Percentiles rank a stretch among this genome's conserved stretches.
These are phyloP conservation scores for Papilio dardanus DNA, from an alignment of 1,140 invertebrate species.

Conservation along the genomic window DNA sequence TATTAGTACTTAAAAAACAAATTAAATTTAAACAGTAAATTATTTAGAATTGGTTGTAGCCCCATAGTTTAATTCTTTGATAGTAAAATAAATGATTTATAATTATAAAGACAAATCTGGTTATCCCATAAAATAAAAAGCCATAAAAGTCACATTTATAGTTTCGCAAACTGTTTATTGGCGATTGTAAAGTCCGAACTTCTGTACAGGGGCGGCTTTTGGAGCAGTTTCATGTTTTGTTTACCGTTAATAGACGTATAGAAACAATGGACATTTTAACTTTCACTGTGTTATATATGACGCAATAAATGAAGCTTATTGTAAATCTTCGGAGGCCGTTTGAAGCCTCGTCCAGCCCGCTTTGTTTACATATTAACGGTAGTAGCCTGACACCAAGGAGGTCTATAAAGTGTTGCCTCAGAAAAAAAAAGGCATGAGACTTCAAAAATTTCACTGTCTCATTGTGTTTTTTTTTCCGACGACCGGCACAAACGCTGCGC, in stretches of 20 bases:
- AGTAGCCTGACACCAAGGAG: constrained; percentile 63
- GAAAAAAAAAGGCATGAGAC: constrained; percentile 74
- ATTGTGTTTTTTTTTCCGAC: constrained; percentile 52
- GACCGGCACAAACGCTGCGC: constrained; percentile 52
- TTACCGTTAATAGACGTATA: constrained; percentile 68
- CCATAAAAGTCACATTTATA: constrained; percentile 55
- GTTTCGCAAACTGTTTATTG: constrained; percentile 68
- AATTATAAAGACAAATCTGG: background rate
- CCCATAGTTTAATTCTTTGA: background rate
- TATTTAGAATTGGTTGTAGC: no score
- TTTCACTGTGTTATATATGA: constrained; percentile 78
- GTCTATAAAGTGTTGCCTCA: constrained; percentile 57
- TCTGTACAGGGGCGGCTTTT: constrained; percentile 60
- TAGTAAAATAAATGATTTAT: background rate
- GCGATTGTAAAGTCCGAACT: constrained; percentile 58
- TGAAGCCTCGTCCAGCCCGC: constrained; percentile 48
- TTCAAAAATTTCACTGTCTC: constrained; percentile 59
- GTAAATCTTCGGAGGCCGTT: constrained; percentile 50
- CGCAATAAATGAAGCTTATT: constrained; percentile 62
- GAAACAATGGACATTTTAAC: constrained; percentile 62
- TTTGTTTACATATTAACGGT: constrained; percentile 78
- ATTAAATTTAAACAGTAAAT: no score
- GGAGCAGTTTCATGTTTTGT: constrained; percentile 55
- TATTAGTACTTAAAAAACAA: no score
- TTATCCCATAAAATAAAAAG: constrained; percentile 41